These are phyloP conservation scores for Brachionus angularis DNA, from an alignment of 1,140 invertebrate species.

Conservation along the genomic window DNA sequence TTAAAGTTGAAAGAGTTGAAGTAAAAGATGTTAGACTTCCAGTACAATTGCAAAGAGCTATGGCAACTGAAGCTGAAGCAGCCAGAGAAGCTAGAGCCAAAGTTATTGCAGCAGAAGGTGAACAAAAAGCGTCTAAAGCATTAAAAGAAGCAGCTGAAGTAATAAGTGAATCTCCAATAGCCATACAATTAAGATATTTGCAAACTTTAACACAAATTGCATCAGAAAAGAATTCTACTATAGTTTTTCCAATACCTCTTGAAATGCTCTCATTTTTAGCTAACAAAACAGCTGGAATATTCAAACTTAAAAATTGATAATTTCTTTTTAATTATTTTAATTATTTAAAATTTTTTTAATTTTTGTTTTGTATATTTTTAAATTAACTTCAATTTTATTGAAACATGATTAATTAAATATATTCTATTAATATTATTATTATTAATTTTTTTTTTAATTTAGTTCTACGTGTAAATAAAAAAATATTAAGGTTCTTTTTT, in stretches of 20 bases:
- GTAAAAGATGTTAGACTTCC: conserved; percentile 49
- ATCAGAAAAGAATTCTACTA: conserved; percentile 95
- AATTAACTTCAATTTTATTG: no score
- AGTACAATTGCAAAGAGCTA: conserved; percentile 51
- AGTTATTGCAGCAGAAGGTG: conserved; percentile 46
- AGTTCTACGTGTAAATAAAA: no score
- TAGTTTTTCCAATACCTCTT: conserved; percentile 90
- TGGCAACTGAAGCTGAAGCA: conserved; percentile 56
- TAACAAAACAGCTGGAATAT: conserved; percentile 3
- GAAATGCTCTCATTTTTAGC: conserved; percentile 65
- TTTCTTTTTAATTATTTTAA: neutral
- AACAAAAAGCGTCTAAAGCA: conserved; percentile 41
- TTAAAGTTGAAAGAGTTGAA: conserved; percentile 43
- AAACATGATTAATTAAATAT: no score
- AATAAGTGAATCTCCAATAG: conserved; percentile 64
- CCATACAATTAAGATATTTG: conserved; percentile 71
- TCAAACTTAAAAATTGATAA: neutral
- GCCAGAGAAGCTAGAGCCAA: conserved; percentile 53
- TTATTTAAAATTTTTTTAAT: neutral
- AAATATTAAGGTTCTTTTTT: no score
- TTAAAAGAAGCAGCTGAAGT: conserved; percentile 41
- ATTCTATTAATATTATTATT: no score
- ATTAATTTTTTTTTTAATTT: no score
- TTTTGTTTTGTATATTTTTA: no score
- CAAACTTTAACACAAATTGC: conserved; percentile 89